Percentiles rank a stretch among this genome's conserved stretches.
Conservation (phyloP, 2,797 vertebrate species). For the Myotis pilosus region DNA sequence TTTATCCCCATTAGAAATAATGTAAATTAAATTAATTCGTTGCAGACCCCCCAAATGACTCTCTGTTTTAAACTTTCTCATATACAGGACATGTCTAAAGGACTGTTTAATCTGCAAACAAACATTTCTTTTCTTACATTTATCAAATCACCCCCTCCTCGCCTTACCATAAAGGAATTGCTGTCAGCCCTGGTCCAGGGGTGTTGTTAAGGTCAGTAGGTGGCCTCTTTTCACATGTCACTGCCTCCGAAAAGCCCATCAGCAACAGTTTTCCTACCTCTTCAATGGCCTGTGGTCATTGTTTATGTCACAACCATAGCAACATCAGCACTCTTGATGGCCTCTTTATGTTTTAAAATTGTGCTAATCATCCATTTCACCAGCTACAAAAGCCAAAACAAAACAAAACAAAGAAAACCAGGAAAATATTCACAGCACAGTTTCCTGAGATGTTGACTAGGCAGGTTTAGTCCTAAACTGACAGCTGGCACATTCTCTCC, state of each 20-base stretch:
- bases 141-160: neutral
- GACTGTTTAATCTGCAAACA: neutral
- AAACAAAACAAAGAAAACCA: too few relatives aligned
- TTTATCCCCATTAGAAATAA: neutral
- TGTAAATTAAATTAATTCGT: neutral
- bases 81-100: neutral
- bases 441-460: neutral
- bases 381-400: neutral
- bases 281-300: neutral
- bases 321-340: neutral
- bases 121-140: neutral
- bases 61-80: neutral
- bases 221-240: neutral
- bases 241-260: neutral
- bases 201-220: neutral
- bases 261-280: neutral
- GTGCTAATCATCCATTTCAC: neutral
- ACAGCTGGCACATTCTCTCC: neutral
- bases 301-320: neutral
- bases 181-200: too few relatives aligned
- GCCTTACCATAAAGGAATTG: neutral
- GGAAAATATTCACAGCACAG: neutral
- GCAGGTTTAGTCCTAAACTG: neutral
- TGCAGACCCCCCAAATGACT: neutral
- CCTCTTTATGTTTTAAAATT: neutral